A percentile compares a stretch with the other conserved stretches of the same genome.
Conservation (phyloP, 2,113 vertebrate species). For the Balaeniceps rex region DNA sequence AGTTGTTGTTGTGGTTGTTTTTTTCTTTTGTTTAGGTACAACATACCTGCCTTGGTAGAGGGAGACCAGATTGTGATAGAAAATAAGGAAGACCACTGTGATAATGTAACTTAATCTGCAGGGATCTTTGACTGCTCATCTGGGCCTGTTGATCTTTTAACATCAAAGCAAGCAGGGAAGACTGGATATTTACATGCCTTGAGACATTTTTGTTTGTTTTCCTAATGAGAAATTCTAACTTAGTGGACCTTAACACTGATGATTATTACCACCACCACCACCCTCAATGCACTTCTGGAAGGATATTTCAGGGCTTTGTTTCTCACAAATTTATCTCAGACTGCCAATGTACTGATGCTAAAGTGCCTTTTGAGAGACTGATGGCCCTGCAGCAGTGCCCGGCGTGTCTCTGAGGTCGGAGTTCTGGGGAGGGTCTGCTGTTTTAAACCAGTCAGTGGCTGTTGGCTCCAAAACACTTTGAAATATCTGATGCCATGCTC, state of each 20-base stretch:
- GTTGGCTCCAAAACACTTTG: neutral
- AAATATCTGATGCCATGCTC: fast-evolving
- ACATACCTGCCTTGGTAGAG: neutral
- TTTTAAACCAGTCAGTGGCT: neutral
- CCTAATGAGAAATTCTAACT: neutral
- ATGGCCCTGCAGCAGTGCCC: neutral
- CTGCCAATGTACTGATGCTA: neutral
- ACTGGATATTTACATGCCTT: neutral
- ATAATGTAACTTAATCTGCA: neutral
- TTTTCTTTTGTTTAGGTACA: neutral
- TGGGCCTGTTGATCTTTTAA: neutral
- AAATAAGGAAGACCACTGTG: neutral
- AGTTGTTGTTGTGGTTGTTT: neutral
- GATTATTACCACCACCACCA: neutral
- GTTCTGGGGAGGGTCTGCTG: neutral
- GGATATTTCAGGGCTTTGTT: neutral
- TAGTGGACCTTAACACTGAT: neutral
- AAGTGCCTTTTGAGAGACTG: neutral
- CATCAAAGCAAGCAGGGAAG: neutral
- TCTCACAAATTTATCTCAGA: neutral
- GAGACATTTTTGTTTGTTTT: neutral
- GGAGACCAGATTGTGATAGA: neutral
- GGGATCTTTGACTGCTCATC: neutral
- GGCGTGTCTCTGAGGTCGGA: fast-evolving
- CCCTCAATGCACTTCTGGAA: neutral